Conservation (phyloP, 2,888 invertebrate species). For the Philaethria dido region DNA sequence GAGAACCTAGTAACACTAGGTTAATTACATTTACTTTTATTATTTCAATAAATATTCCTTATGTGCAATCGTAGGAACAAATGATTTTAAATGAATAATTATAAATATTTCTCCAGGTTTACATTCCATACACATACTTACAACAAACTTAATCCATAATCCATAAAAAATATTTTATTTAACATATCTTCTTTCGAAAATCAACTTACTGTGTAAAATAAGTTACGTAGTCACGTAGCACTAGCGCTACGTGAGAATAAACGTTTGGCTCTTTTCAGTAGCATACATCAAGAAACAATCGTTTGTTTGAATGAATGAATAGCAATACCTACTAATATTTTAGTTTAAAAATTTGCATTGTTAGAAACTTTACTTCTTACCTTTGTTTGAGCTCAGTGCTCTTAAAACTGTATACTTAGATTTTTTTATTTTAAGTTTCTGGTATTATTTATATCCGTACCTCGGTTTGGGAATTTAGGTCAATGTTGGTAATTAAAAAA, state of each 20-base stretch:
- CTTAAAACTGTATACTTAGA: neutral
- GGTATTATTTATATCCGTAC: neutral
- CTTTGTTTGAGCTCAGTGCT: neutral
- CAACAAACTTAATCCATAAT: too few relatives aligned
- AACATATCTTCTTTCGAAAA: neutral
- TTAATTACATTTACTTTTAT: too few relatives aligned
- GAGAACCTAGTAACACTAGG: too few relatives aligned
- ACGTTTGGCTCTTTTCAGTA: neutral
- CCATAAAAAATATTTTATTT: too few relatives aligned
- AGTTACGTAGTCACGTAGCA: constrained; percentile 6
- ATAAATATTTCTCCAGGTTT: too few relatives aligned
- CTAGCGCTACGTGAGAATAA: constrained; percentile 6
- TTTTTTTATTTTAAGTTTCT: constrained; percentile 1
- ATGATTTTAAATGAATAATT: too few relatives aligned
- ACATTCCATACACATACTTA: too few relatives aligned
- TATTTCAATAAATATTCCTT: too few relatives aligned
- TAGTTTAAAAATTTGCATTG: neutral
- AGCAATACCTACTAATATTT: constrained; percentile 7
- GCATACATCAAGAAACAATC: neutral
- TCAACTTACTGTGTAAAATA: neutral
- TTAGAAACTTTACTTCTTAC: neutral
- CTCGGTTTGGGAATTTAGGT: neutral
- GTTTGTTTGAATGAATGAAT: neutral
- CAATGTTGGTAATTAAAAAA: neutral
- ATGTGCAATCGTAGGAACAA: too few relatives aligned